These are phyloP conservation scores for Phocoena phocoena DNA, from an alignment of 2,113 vertebrate genomes.

Conservation along the genomic window DNA sequence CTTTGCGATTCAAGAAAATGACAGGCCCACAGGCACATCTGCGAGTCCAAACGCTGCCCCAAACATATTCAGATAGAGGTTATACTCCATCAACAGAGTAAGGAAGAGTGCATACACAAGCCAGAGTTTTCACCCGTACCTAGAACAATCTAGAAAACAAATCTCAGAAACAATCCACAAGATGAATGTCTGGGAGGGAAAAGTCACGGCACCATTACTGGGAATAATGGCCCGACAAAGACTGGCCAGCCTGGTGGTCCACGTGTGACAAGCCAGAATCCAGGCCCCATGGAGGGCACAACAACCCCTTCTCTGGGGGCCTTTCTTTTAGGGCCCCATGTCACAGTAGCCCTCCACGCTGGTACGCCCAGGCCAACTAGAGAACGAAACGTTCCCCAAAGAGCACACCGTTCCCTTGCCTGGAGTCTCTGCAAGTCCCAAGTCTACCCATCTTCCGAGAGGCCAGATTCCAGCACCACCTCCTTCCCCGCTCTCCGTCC, in stretches of 20 bases:
- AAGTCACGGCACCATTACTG: not conserved
- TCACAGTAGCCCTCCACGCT: not conserved
- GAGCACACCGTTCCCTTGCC: not conserved
- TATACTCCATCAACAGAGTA: not conserved
- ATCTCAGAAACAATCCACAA: not conserved
- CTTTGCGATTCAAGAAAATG: not conserved
- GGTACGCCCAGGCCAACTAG: too few species aligned
- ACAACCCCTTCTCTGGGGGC: accelerated
- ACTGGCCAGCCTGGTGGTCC: not conserved
- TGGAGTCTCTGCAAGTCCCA: not conserved
- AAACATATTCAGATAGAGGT: not conserved
- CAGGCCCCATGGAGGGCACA: not conserved
- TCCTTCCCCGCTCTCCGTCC: not conserved
- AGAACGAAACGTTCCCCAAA: not conserved
- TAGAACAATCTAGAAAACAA: not conserved
- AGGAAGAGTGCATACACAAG: not conserved
- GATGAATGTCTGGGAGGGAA: not conserved
- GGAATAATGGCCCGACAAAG: not conserved
- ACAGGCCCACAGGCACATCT: not conserved
- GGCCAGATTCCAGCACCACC: not conserved
- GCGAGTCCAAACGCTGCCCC: not conserved
- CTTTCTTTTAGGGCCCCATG: not conserved
- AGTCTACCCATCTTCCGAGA: not conserved
- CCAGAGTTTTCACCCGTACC: not conserved
- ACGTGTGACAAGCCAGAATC: not conserved